A percentile compares a stretch with the other conserved stretches of the same genome.
phyloP scores from a whole-genome alignment of 2,888 invertebrate species.

The Sinotaia quadrata region DNA sequence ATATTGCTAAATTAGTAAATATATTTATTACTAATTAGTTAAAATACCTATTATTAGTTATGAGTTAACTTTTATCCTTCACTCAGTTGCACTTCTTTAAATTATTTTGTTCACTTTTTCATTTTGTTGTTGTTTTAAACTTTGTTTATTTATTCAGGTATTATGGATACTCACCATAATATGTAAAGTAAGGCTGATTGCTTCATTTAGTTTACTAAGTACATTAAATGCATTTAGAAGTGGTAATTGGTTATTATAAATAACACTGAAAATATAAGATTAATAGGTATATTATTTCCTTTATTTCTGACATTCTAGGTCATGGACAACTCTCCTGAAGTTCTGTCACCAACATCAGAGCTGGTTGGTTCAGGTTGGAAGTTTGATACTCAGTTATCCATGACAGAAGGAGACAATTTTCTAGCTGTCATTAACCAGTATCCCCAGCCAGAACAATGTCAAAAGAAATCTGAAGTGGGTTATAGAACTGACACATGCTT shows the following conservation, averaged over 20 bases:
- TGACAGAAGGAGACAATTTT: conserved; percentile 7
- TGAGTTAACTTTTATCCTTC: too few relatives aligned
- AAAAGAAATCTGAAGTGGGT: too few relatives aligned
- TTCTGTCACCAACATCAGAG: neutral
- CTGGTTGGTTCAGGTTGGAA: neutral
- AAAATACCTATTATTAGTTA: too few relatives aligned
- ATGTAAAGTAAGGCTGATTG: neutral
- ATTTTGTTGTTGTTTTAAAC: too few relatives aligned
- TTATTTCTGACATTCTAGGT: conserved; percentile 7
- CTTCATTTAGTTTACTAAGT: neutral
- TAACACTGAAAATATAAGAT: neutral
- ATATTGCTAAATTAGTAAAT: too few relatives aligned
- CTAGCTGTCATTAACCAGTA: conserved; percentile 11
- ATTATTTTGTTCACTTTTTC: too few relatives aligned
- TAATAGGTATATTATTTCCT: neutral
- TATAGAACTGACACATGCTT: too few relatives aligned
- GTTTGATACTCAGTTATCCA: conserved; percentile 10
- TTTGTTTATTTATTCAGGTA: too few relatives aligned
- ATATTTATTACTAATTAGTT: too few relatives aligned
- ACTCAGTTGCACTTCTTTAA: too few relatives aligned
- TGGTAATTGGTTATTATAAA: neutral
- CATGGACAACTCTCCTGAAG: conserved; percentile 15
- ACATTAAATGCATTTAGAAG: neutral
- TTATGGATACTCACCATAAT: too few relatives aligned
- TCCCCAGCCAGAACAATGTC: too few relatives aligned